Conservation (phyloP, 2,113 vertebrate genomes). For the Callorhinus ursinus region DNA sequence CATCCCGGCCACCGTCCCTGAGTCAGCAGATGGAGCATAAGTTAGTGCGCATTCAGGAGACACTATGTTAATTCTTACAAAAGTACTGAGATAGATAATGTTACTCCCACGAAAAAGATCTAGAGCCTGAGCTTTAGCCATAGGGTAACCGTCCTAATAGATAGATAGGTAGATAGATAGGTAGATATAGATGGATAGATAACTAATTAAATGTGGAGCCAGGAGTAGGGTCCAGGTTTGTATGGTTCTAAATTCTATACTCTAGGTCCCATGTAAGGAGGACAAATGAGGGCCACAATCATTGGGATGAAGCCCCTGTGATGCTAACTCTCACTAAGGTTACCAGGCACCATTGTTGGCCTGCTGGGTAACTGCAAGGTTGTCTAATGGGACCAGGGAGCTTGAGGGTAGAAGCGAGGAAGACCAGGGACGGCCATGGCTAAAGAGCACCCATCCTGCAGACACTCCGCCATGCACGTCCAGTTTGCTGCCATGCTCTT, state of each 20-base stretch:
- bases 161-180: rapidly evolving
- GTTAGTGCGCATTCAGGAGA: rapidly evolving
- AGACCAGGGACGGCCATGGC: rapidly evolving
- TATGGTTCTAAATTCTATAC: background rate
- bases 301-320: background rate
- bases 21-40: background rate
- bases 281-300: rapidly evolving
- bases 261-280: background rate
- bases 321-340: background rate
- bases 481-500: rapidly evolving
- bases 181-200: rapidly evolving
- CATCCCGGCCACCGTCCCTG: rapidly evolving
- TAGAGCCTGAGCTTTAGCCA: background rate
- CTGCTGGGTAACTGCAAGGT: rapidly evolving
- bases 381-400: background rate
- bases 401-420: background rate
- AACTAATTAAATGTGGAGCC: background rate
- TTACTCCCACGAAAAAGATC: background rate
- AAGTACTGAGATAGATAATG: background rate
- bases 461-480: rapidly evolving
- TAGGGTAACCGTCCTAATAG: too few species aligned
- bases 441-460: rapidly evolving
- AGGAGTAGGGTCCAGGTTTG: background rate
- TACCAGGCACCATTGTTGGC: rapidly evolving
- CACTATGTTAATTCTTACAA: background rate